Percentiles rank a stretch among this genome's conserved stretches.
These are phyloP conservation scores for Melieria crassipennis DNA, from an alignment of 2,888 invertebrate genomes.

Conservation along the genomic window DNA sequence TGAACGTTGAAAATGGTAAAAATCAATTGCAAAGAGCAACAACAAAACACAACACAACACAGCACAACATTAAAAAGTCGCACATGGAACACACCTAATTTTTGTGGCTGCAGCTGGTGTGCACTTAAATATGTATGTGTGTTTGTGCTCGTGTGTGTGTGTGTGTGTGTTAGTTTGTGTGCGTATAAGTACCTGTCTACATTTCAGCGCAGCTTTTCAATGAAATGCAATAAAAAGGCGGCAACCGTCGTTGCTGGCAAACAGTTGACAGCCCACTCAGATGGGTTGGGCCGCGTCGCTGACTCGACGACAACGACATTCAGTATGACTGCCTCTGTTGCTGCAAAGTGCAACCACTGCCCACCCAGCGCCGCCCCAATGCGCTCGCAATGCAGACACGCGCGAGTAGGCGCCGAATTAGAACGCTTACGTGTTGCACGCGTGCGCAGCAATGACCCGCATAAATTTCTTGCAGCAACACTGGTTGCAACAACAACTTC, in stretches of 20 bases:
- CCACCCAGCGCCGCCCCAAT: no score
- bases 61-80: not conserved
- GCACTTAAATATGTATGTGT: not conserved
- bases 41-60: not conserved
- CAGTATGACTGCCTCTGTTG: no score
- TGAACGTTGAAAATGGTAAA: not conserved
- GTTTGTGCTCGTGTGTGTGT: not conserved
- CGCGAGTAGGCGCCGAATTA: no score
- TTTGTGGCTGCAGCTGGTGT: not conserved
- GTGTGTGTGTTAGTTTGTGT: constrained; percentile 1
- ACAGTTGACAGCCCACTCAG: constrained; percentile 41
- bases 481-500: not conserved
- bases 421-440: not conserved
- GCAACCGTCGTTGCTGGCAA: not conserved
- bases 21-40: constrained; percentile 13
- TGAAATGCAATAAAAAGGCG: constrained; percentile 23
- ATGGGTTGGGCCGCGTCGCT: constrained; percentile 30
- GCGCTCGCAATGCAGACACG: no score
- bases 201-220: constrained; percentile 23
- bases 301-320: not conserved
- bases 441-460: constrained; percentile 5
- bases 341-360: no score
- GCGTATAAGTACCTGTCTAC: constrained; percentile 25
- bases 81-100: not conserved
- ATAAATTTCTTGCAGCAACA: not conserved